Evolutionary conservation across 2,113 vertebrate species (phyloP), one percentile per base, ranked within the genome.

Genomic region (Perca schrenkii): DNA sequence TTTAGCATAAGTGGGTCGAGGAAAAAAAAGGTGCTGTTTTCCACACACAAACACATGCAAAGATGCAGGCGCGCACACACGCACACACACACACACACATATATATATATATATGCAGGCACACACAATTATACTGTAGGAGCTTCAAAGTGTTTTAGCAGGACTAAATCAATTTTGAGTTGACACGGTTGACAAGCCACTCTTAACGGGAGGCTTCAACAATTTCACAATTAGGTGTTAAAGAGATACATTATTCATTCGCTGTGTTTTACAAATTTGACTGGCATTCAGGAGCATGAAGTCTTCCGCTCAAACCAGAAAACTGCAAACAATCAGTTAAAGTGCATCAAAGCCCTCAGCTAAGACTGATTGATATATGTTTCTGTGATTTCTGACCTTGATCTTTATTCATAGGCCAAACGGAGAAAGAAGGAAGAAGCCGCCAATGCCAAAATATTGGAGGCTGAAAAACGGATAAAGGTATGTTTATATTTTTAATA

Each of bases 391-490:
- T 94, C 91, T 93, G 94, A 96, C 95, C 93, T 96, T 89, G 95
- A 89, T 97, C 95, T 96, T 93, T 95, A 95, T 96, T 95, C 94
- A 94, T 95, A 99, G 98, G 98, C 98, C 80, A 99, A 99, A 96
- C 97, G 98, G 93, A 99, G 96, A 95, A 99, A 98, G 97, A 99
- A 98, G 87, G 97, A 99, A 94, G 98, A 99, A 95, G 98, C 96
- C 36, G 97, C 98, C 95, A 99, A 98, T 95, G 98, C 98, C 95
- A 99, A 99, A 97, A 98, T 99, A 95, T 80, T 99, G 96, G 98
- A 99, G 90, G 98, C 98, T 5, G 98, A 99, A 94, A 99, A 99
- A 93, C 96, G 98, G 91, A 97, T 97, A 95, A 98, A 99, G 98
- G 98, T 99, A 94, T 95, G 96, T 97, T 93, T 93, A 89, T 93